Base-by-base conservation (phyloP, 1,140 invertebrate species). In the Drepana arcuata region DNA sequence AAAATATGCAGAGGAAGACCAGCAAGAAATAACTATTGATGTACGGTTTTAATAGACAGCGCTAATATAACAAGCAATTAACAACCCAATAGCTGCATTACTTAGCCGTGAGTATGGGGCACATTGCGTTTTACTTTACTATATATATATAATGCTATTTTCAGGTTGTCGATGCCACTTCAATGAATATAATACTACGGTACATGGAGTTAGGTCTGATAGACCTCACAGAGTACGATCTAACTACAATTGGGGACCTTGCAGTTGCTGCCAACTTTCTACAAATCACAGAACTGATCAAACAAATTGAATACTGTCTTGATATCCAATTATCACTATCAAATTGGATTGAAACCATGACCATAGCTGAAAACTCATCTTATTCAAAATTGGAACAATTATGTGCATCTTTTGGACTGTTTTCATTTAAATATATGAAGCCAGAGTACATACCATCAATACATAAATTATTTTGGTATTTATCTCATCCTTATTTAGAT, bases 121-220 rank as follows among this genome's bases (percentile, higher is more conserved):
- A n/a, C n/a, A n/a, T n/a, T n/a, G n/a, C n/a, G n/a, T n/a, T n/a
- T n/a, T n/a, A n/a, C n/a, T n/a, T n/a, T n/a, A n/a, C n/a, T n/a
- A n/a, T n/a, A n/a, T n/a, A 54, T 27, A 72, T 72, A 11, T n/a
- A n/a, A n/a, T n/a, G n/a, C 14, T 44, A 13, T 23, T 68, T 67
- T 1, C 44, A 81, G 77, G 53, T 74, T 9, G 31, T 81, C n/a
- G 65, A 73, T 37, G 53, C 68, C 3, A 46, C 56, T 16, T 70
- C 63, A 27, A 72, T 75, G 63, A 33, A 53, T 29, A 73, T 73
- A 12, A 69, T 81, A 34, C 14, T 79, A 14, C 45, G 57, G 27
- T 81, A 81, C 26, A 77, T 81, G 62, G 36, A 63, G 37, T 51
- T 69, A 16, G 73, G 73, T 15, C 39, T 73, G 7, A 77, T 78